Base-by-base conservation (phyloP, 2,113 vertebrate species). In the Brachyistius frenatus region DNA sequence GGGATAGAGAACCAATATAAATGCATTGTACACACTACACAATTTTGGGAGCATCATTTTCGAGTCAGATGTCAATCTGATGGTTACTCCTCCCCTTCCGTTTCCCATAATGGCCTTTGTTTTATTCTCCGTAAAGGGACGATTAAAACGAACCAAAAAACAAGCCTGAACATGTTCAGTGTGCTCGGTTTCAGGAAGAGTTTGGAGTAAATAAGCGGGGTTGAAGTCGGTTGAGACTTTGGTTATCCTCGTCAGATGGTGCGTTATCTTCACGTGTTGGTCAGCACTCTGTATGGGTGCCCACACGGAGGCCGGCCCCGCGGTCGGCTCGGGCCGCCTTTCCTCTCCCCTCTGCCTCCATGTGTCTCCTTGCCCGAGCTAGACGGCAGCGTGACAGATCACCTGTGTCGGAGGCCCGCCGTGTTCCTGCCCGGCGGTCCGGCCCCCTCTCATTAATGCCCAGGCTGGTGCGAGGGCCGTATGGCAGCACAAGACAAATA, bases 401-500 rank as follows among this genome's bases (percentile, higher is more conserved):
- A 94, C 93, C 93, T 87, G 82, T 74, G 78, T 87, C 75, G 80
- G 80, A 79, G 91, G 86, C 88, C 90, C 86, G 82, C 86, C 87
- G 86, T 93, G 93, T 94, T 93, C 91, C 90, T 92, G 90, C 93
- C 92, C 88, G 88, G 92, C 90, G 93, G 93, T 94, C 93, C 93
- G 84, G 91, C 95, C 95, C 92, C 92, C 91, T 91, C 94, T 94
- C 94, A 94, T 94, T 94, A 95, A 94, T 94, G 93, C 91, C 94
- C 91, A 90, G 77, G 83, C 92, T 86, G 84, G 93, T 71, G 87
- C 83, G 86, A 93, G 93, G 93, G 85, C 93, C 84, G 89, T 87
- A 77, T 95, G 95, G 94, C 94, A 95, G 93, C 91, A 93, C 91
- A 95, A 95, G 94, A 95, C 95, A 92, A 94, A 95, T 95, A 95